Conservation (phyloP, 1,140 invertebrate genomes). For the Littorina saxatilis region DNA sequence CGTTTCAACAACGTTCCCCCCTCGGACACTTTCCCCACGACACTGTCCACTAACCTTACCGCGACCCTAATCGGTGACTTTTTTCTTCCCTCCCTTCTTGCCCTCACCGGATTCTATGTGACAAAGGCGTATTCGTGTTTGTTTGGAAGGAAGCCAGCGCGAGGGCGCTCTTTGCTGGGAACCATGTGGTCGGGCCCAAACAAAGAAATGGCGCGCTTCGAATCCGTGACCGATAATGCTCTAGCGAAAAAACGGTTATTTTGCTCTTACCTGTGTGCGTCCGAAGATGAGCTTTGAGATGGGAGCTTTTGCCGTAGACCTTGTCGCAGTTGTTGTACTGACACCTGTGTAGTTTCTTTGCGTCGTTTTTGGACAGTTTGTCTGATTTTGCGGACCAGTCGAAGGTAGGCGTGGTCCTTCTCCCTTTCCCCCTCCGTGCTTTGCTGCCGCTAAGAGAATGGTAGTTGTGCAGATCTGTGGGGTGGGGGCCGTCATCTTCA, state of each 20-base stretch:
- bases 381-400: conserved; percentile 49
- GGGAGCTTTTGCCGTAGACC: conserved; percentile 91
- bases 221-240: neutral
- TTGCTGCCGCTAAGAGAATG: conserved; percentile 41
- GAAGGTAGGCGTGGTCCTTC: conserved; percentile 61
- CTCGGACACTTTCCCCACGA: neutral
- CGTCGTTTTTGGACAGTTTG: conserved; percentile 24
- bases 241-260: neutral
- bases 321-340: conserved; percentile 98
- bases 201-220: conserved; percentile 44
- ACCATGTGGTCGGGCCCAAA: conserved; percentile 42
- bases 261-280: conserved; percentile 73
- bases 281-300: conserved; percentile 84
- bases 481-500: conserved; percentile 16
- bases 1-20: neutral
- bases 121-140: conserved; percentile 15
- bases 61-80: conserved; percentile 3
- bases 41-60: neutral
- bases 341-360: conserved; percentile 81
- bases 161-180: neutral
- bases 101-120: neutral
- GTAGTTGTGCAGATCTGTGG: conserved; percentile 33
- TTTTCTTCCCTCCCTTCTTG: neutral
- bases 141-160: conserved; percentile 17
- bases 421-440: conserved; percentile 49